Evolutionary conservation across 2,113 vertebrate genomes (phyloP).

Genomic region (Platysternon megacephalum): DNA sequence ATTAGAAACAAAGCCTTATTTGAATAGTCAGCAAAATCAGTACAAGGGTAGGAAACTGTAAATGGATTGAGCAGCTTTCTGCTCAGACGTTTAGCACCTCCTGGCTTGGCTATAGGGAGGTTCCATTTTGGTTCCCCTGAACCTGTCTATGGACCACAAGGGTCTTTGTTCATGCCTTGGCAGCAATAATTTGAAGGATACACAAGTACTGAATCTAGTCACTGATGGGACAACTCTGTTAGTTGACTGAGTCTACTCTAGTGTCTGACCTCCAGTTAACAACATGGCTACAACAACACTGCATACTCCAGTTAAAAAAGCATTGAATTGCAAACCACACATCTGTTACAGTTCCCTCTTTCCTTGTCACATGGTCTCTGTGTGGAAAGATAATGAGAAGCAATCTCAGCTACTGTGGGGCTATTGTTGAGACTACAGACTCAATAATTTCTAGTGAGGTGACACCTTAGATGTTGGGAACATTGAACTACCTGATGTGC

Average conservation of each 20-base stretch:
- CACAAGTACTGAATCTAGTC: neutral
- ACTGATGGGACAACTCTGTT: neutral
- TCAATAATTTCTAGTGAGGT: slow-evolving; percentile 30
- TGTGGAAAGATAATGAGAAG: slow-evolving; percentile 12
- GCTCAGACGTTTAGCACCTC: neutral
- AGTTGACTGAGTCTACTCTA: neutral
- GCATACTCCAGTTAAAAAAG: neutral
- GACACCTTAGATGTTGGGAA: slow-evolving; percentile 12
- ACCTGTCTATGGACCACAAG: neutral
- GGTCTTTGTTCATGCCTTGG: neutral
- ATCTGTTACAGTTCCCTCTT: slow-evolving; percentile 20
- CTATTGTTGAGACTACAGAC: slow-evolving; percentile 16
- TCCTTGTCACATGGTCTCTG: neutral
- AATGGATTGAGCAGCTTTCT: neutral
- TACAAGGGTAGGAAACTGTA: neutral
- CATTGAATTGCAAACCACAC: neutral
- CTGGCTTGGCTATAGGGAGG: neutral
- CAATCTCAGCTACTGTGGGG: neutral
- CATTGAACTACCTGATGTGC: neutral
- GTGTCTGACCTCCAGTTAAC: neutral
- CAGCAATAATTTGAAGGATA: neutral
- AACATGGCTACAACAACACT: neutral
- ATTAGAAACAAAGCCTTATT: neutral
- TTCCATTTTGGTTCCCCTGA: neutral
- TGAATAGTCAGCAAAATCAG: neutral